These are phyloP conservation scores for Leptopilina drosophilae DNA, from an alignment of 2,888 invertebrate species.

Conservation along the genomic window DNA sequence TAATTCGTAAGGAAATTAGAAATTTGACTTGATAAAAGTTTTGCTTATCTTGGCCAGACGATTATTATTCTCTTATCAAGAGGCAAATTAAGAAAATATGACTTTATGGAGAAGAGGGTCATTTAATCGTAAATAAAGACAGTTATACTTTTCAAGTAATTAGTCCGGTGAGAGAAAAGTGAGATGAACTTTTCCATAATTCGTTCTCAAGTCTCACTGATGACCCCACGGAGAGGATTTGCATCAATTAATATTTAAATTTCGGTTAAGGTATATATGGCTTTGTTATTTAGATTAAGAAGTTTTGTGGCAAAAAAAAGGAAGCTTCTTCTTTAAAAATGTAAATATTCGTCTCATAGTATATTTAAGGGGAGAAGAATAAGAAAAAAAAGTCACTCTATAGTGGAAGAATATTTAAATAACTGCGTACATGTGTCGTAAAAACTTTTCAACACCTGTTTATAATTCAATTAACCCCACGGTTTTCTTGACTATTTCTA, in stretches of 20 bases:
- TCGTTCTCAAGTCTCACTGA: slow-evolving; percentile 29
- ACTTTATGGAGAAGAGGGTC: background rate
- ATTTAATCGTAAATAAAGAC: slow-evolving; percentile 26
- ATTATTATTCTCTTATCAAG: background rate
- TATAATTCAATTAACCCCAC: background rate
- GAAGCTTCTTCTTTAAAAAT: slow-evolving; percentile 25
- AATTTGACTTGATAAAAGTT: no score
- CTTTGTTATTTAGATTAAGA: slow-evolving; percentile 35
- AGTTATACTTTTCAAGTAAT: slow-evolving; percentile 22
- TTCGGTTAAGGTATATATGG: slow-evolving; percentile 9
- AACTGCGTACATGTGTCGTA: background rate
- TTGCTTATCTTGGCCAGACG: no score
- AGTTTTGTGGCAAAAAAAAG: slow-evolving; percentile 5
- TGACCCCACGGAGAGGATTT: slow-evolving; percentile 25
- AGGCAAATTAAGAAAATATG: background rate
- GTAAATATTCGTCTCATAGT: slow-evolving; percentile 7
- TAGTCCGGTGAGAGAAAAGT: slow-evolving; percentile 19
- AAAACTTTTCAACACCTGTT: background rate
- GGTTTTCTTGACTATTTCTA: no score
- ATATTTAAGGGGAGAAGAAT: no score
- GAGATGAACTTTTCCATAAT: slow-evolving; percentile 28
- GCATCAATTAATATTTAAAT: slow-evolving; percentile 37
- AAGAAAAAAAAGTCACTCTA: background rate
- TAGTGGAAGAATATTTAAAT: slow-evolving; percentile 14
- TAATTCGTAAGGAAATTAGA: no score